phyloP scores from a whole-genome alignment of 2,888 invertebrate genomes.

The Oligia latruncula region DNA sequence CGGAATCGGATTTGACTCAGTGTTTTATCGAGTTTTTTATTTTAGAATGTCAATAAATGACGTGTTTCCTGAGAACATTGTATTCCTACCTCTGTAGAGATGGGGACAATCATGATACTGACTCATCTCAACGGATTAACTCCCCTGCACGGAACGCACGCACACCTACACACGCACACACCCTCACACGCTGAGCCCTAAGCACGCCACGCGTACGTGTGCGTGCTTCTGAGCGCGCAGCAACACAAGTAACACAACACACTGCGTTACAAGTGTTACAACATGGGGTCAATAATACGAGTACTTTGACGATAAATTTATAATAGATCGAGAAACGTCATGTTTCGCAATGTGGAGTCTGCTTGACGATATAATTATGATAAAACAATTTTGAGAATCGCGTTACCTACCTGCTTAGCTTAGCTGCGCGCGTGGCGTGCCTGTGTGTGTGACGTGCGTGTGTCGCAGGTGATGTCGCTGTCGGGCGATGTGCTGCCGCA shows the following conservation, averaged over 20 bases:
- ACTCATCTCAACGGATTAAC: neutral
- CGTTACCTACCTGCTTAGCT: constrained; percentile 7
- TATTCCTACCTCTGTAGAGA: neutral
- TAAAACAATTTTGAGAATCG: neutral
- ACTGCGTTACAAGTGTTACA: constrained; percentile 12
- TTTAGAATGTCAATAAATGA: neutral
- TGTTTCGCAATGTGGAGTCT: constrained; percentile 9
- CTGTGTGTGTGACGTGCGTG: neutral
- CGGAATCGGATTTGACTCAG: neutral
- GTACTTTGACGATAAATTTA: neutral
- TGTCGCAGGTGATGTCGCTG: constrained; percentile 94
- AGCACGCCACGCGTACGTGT: neutral
- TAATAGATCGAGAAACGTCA: neutral
- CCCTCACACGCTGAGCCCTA: neutral
- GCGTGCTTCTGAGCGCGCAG: neutral
- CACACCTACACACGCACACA: constrained; percentile 1
- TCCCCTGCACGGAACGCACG: constrained; percentile 3
- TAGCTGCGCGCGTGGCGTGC: neutral
- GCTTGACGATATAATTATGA: neutral
- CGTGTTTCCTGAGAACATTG: neutral
- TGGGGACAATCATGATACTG: neutral
- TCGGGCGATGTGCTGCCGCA: constrained; percentile 99
- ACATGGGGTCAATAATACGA: neutral
- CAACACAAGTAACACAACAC: constrained; percentile 5
- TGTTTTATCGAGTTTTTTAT: neutral